Percentiles rank a stretch among this genome's conserved stretches.
Conservation (phyloP, 92 coral and sea anemone species). For the Heliopora coerulea region DNA sequence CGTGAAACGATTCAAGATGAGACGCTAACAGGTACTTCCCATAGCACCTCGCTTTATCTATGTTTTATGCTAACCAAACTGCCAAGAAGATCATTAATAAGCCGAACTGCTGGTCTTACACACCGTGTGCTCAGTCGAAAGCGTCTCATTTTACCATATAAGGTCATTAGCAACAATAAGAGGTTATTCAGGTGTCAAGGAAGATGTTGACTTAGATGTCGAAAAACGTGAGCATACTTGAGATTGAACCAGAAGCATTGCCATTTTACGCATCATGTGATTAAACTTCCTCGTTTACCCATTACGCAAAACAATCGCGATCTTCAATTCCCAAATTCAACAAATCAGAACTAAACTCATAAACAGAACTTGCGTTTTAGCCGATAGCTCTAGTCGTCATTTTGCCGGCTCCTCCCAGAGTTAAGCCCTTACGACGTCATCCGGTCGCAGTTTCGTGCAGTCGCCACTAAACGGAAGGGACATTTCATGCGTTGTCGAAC, state of each 20-base stretch:
- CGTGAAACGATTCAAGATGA: constrained; percentile 28
- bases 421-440: no score
- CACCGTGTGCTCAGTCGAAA: background rate
- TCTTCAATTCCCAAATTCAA: background rate
- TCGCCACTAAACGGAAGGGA: no score
- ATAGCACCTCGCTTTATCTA: constrained; percentile 18
- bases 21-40: constrained; percentile 35
- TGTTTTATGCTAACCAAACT: background rate
- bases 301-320: background rate
- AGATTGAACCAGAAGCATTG: background rate
- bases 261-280: background rate
- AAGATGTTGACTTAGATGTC: constrained; percentile 35
- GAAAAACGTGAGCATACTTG: constrained; percentile 36
- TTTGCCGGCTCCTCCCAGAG: background rate
- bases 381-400: constrained; percentile 9
- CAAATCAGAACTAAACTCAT: background rate
- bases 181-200: constrained; percentile 35
- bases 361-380: background rate
- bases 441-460: no score
- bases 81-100: constrained; percentile 2
- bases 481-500: no score
- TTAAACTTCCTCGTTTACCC: background rate
- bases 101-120: constrained; percentile 1
- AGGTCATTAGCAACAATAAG: constrained; percentile 29
- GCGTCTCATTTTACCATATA: constrained; percentile 17